Evolutionary conservation across 1,140 invertebrate species (phyloP).

Genomic region (Aphidius ervi): DNA sequence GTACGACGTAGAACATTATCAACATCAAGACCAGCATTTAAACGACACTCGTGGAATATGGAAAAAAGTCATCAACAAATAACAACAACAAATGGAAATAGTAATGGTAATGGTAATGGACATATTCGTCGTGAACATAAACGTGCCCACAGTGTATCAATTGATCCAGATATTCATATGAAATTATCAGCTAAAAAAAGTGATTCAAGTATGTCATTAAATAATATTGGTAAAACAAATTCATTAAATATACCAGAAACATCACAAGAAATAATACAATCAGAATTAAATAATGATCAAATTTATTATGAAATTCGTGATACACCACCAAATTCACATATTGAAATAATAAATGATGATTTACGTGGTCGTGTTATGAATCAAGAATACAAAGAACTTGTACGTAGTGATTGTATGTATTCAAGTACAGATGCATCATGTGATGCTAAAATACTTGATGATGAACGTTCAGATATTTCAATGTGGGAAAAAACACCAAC

Average conservation of each 20-base stretch:
- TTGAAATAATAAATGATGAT: conserved; percentile 40
- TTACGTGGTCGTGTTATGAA: conserved; percentile 28
- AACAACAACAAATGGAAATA: conserved; percentile 9
- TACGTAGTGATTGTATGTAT: conserved; percentile 2
- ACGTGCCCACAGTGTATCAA: conserved; percentile 58
- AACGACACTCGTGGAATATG: conserved; percentile 60
- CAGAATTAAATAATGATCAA: conserved; percentile 28
- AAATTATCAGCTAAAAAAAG: conserved; percentile 37
- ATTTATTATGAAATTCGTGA: conserved; percentile 43
- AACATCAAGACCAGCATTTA: conserved; percentile 52
- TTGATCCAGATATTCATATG: conserved; percentile 45
- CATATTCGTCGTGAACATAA: conserved; percentile 51
- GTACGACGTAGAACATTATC: conserved; percentile 54
- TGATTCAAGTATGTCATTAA: conserved; percentile 42
- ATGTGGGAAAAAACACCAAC: conserved; percentile 44
- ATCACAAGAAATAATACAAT: conserved; percentile 31
- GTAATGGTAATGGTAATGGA: conserved; percentile 19
- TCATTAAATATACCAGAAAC: conserved; percentile 11
- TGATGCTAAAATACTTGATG: conserved; percentile 31
- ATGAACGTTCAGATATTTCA: conserved; percentile 40
- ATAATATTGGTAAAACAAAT: conserved; percentile 30
- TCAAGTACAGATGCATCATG: conserved; percentile 20
- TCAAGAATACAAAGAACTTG: conserved; percentile 35
- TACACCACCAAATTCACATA: conserved; percentile 49
- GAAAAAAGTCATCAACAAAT: conserved; percentile 33